Evolutionary conservation across 2,888 invertebrate species (phyloP), one percentile per base, ranked within the genome.

Genomic region (Amphiduros pacificus): DNA sequence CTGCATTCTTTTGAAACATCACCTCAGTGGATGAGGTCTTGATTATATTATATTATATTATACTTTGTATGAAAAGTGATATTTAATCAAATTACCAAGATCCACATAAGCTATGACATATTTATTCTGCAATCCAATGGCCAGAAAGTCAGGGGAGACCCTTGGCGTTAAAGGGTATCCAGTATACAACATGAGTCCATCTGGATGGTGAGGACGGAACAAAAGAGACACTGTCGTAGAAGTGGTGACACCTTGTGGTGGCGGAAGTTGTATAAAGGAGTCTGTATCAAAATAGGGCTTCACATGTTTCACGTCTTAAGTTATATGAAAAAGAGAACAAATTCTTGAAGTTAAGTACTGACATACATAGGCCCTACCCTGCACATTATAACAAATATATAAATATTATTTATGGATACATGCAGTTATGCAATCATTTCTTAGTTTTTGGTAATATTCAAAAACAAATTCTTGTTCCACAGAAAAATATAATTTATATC

Each of bases 61-160:
- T n/a, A n/a, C n/a, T n/a, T n/a, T n/a, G n/a, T n/a, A n/a, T n/a
- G n/a, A n/a, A n/a, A n/a, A n/a, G n/a, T n/a, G n/a, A n/a, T n/a
- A n/a, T n/a, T n/a, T n/a, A n/a, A n/a, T 22, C 20, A 22, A 59
- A 26, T 27, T 59, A 59, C 59, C 59, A 5, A 59, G 32, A 32
- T 59, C 51, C 5, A 52, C 17, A 22, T 59, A 49, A 6, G 51
- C n/a, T 26, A 59, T 27, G 29, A 40, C 24, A 4, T 28, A 31
- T 6, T 40, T 50, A 31, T 52, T 24, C 17, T 49, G 51, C 40
- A 59, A 24, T 2, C 51, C 59, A 32, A 59, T 27, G 17, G 49
- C 49, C 1, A 59, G 27, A 41, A 52, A 59, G 52, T 59, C 59
- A 6, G 51, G 26, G 26, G 28, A 32, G 3, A 11, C 9, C 27